Conservation (phyloP, 2,888 invertebrate genomes). For the Laothoe populi region DNA sequence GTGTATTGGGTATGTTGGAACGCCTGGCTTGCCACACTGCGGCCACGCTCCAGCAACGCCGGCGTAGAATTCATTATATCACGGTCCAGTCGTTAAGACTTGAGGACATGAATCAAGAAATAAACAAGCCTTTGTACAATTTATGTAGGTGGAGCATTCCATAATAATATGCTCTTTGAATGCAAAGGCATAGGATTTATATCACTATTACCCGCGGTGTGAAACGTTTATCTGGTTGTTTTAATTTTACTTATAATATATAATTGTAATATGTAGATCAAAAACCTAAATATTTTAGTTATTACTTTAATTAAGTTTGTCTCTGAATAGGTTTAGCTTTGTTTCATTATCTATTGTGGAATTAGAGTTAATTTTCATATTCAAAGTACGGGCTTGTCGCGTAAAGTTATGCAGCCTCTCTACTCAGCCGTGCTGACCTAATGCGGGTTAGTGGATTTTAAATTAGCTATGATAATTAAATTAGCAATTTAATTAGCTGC, state of each 20-base stretch:
- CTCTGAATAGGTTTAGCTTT: too few species aligned
- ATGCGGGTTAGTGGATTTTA: constrained; percentile 36
- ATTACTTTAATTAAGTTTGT: too few species aligned
- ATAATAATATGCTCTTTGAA: not conserved
- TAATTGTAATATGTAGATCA: too few species aligned
- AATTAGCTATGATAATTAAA: constrained; percentile 6
- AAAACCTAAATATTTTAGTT: too few species aligned
- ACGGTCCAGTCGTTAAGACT: constrained; percentile 38
- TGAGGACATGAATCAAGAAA: not conserved
- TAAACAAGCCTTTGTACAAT: not conserved
- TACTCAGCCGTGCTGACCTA: constrained; percentile 35
- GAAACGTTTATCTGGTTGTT: not conserved
- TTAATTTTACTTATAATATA: not conserved
- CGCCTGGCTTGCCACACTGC: constrained; percentile 59
- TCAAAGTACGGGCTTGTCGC: not conserved
- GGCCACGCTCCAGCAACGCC: constrained; percentile 60
- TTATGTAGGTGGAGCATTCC: not conserved
- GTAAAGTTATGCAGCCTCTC: not conserved
- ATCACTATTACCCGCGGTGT: not conserved
- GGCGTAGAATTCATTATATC: constrained; percentile 58
- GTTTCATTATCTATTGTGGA: not conserved
- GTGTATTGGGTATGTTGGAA: constrained; percentile 55
- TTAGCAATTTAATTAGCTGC: constrained; percentile 8
- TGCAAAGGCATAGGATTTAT: not conserved
- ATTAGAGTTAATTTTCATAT: not conserved